A percentile compares a stretch with the other conserved stretches of the same genome.
Conservation (phyloP, 1,140 invertebrate species). For the Cephus cinctus region DNA sequence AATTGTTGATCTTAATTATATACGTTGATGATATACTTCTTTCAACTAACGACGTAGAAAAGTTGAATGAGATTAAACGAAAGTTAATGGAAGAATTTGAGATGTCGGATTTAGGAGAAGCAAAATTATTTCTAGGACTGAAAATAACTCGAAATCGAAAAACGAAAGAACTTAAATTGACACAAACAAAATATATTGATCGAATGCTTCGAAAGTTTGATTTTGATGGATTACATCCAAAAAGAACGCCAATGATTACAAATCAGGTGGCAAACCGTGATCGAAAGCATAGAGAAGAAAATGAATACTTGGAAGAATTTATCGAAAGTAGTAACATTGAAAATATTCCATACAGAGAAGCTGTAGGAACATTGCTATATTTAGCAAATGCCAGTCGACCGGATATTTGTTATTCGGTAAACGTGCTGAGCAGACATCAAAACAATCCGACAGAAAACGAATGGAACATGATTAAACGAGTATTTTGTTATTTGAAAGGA, state of each 20-base stretch:
- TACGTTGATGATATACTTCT: slow-evolving; percentile 9
- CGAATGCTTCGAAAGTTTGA: slow-evolving; percentile 12
- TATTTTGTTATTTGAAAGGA: slow-evolving; percentile 20
- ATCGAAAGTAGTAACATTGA: not conserved
- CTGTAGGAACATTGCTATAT: slow-evolving; percentile 8
- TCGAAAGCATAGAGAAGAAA: slow-evolving; percentile 12
- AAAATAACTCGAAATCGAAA: slow-evolving; percentile 6
- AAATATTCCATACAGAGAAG: slow-evolving; percentile 30
- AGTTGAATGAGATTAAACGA: slow-evolving; percentile 13
- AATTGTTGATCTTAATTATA: slow-evolving; percentile 3
- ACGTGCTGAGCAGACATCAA: slow-evolving; percentile 13
- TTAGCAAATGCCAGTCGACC: slow-evolving; percentile 11
- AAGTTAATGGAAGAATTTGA: slow-evolving; percentile 20
- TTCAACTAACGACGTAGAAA: slow-evolving; percentile 5
- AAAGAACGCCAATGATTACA: slow-evolving; percentile 22
- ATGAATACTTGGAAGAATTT: slow-evolving; percentile 16
- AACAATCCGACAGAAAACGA: slow-evolving; percentile 14
- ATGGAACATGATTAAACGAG: slow-evolving; percentile 14
- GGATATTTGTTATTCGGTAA: slow-evolving; percentile 13
- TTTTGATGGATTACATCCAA: slow-evolving; percentile 17
- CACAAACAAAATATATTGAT: slow-evolving; percentile 9
- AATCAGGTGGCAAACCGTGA: slow-evolving; percentile 23
- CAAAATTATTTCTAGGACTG: slow-evolving; percentile 15
- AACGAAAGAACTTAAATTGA: slow-evolving; percentile 6
- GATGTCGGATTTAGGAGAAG: slow-evolving; percentile 21